A percentile compares a stretch with the other conserved stretches of the same genome.
phyloP scores from a whole-genome alignment of 2,888 invertebrate species.

The Drosophila niveifrons region DNA sequence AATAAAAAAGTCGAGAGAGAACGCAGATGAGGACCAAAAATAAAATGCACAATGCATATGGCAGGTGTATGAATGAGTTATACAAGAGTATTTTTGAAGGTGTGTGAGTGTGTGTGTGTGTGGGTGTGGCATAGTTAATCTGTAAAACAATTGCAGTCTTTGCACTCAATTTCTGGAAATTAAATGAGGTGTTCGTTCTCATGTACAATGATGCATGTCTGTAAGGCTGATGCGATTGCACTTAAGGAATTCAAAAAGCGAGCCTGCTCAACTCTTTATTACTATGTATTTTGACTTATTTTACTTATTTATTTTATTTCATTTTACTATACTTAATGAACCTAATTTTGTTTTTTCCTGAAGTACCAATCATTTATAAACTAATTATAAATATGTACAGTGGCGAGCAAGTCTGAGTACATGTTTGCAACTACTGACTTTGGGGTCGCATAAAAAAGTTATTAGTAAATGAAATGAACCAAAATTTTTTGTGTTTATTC shows the following conservation, averaged over 20 bases:
- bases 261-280: background rate
- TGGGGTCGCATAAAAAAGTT: no score
- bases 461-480: no score
- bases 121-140: constrained; percentile 47
- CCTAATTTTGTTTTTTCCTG: no score
- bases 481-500: no score
- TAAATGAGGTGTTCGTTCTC: constrained; percentile 29
- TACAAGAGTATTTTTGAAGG: constrained; percentile 17
- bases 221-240: background rate
- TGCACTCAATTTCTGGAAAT: constrained; percentile 71
- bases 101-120: constrained; percentile 4
- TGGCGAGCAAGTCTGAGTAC: no score
- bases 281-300: background rate
- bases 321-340: no score
- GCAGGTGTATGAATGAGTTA: constrained; percentile 51
- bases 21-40: constrained; percentile 62
- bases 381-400: no score
- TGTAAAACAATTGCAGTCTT: constrained; percentile 61
- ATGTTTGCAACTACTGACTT: no score
- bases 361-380: no score
- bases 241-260: background rate
- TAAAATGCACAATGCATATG: constrained; percentile 62
- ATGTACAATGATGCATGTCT: constrained; percentile 16
- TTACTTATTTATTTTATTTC: no score
- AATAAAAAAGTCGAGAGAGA: constrained; percentile 58